Evolutionary conservation across 2,113 vertebrate genomes (phyloP), one percentile per base, ranked within the genome.

Genomic region (Nansenia antarctica): DNA sequence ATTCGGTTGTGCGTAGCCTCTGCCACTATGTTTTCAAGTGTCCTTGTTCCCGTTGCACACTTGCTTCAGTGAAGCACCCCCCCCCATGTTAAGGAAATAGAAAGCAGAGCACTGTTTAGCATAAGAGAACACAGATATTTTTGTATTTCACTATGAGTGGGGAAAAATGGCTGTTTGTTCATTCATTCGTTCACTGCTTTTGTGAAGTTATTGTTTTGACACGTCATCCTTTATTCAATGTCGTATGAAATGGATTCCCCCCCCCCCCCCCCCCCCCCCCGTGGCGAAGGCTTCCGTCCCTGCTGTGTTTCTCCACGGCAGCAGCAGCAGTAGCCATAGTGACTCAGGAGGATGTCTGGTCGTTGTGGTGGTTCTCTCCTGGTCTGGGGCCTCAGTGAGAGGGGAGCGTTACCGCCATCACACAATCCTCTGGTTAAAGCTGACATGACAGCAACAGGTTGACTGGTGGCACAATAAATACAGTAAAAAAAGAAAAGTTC

Each of bases 61-160:
- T 73, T 64, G 85, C 87, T 87, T 90, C 76, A 82, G 67, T 84
- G 87, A 88, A 85, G 85, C 84, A n/a, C n/a, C n/a, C n/a, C n/a
- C n/a, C 67, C 65, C 34, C 34, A 35, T 74, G 79, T 77, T 60
- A 73, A 26, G 22, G 62, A 64, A 26, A 68, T 2, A 59, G 64
- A 73, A 62, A 74, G 58, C 63, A 73, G 70, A 79, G 26, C 20
- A 42, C 69, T 1, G 3, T 24, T 61, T 5, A 9, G n/a, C 29
- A 11, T 69, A 26, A 72, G 76, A 60, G 85, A 82, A 72, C 85
- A 55, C 26, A 6, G 18, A 31, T 89, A 87, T 87, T 87, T 89
- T 90, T 88, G 65, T 90, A 87, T 70, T 47, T 7, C 15, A 24
- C 9, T 26, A 20, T 26, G n/a, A n/a, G 22, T 55, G 53, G 26